Evolutionary conservation across 2,113 vertebrate genomes (phyloP).

Genomic region (Oceanites oceanicus): DNA sequence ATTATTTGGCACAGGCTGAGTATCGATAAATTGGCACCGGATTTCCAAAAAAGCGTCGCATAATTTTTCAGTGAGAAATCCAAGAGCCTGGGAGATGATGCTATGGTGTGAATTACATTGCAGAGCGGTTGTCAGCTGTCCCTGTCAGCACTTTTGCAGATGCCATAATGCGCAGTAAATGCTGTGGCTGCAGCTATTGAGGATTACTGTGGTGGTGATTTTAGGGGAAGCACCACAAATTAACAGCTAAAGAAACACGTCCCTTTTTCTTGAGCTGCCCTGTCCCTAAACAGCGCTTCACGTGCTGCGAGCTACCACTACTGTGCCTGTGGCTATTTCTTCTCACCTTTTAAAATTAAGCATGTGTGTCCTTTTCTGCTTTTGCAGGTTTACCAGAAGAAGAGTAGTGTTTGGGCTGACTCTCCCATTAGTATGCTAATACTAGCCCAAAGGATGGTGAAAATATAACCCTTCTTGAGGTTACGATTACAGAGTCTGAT

Average conservation of each 20-base stretch:
- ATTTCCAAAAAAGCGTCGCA: constrained; percentile 79
- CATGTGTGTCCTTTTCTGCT: not conserved
- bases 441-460: not conserved
- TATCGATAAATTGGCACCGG: constrained; percentile 75
- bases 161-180: constrained; percentile 58
- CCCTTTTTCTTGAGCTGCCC: not conserved
- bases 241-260: constrained; percentile 48
- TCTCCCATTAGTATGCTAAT: fast-evolving
- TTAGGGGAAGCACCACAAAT: constrained; percentile 53
- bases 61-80: constrained; percentile 81
- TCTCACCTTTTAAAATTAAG: not conserved
- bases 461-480: not conserved
- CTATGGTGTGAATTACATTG: constrained; percentile 82
- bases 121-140: constrained; percentile 79
- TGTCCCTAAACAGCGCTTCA: not conserved
- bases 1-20: not conserved
- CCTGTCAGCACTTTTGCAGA: constrained; percentile 77
- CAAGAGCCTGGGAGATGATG: constrained; percentile 79
- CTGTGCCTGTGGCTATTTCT: not conserved
- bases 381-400: not conserved
- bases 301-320: not conserved
- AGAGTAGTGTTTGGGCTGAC: not conserved
- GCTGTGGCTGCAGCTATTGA: constrained; percentile 65
- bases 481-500: too few relatives aligned
- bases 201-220: constrained; percentile 60